These are phyloP conservation scores for Cynocephalus volans DNA, from an alignment of 2,113 vertebrate species.

Conservation along the genomic window DNA sequence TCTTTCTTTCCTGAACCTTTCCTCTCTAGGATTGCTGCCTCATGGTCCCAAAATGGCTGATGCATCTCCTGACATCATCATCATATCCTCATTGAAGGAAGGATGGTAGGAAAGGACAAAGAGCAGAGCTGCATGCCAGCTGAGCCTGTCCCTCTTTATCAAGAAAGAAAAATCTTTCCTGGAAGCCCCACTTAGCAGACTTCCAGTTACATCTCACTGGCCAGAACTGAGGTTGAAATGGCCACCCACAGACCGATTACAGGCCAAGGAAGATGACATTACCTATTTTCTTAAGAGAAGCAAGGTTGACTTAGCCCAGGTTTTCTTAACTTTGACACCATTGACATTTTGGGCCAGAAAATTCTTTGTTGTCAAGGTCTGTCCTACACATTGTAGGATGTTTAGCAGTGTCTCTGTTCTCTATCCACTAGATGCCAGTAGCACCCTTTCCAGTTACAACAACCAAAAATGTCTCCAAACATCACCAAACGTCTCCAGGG, in stretches of 20 bases:
- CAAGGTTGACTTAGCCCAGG: background rate
- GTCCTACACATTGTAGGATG: background rate
- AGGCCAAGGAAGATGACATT: background rate
- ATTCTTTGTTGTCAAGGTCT: background rate
- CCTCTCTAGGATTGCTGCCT: background rate
- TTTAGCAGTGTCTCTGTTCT: no score
- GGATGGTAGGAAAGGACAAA: background rate
- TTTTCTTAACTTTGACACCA: background rate
- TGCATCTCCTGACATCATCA: background rate
- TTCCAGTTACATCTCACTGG: background rate
- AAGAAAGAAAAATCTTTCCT: background rate
- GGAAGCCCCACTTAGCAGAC: background rate
- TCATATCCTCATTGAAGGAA: background rate
- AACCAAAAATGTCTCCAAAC: background rate
- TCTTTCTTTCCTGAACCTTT: background rate
- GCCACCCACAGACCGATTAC: background rate
- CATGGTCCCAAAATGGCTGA: background rate
- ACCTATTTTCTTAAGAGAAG: slow-evolving; percentile 27
- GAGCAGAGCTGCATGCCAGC: background rate
- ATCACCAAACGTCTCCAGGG: background rate
- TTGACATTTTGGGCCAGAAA: background rate
- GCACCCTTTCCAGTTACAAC: background rate
- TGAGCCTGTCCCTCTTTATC: background rate
- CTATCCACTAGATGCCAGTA: background rate
- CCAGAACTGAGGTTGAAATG: background rate